Conservation (phyloP, 2,888 invertebrate species). For the Andricus quercusramuli region DNA sequence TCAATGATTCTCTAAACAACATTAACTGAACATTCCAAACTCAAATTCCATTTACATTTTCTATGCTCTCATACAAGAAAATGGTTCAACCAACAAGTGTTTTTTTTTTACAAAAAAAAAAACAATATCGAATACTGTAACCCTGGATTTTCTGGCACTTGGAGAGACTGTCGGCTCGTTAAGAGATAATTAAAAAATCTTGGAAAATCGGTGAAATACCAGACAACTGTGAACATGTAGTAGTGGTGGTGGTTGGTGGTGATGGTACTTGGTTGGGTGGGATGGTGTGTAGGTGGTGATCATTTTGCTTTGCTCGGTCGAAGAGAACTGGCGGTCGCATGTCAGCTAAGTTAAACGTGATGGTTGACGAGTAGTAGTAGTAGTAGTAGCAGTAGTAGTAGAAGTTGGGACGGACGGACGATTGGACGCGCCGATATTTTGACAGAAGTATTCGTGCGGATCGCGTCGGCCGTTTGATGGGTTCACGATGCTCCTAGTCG, state of each 20-base stretch:
- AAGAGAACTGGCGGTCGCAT: constrained; percentile 75
- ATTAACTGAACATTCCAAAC: neutral
- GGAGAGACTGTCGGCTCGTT: constrained; percentile 10
- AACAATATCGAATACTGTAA: neutral
- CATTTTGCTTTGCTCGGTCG: constrained; percentile 77
- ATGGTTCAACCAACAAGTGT: neutral
- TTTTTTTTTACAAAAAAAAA: neutral
- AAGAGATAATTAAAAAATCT: constrained; percentile 61
- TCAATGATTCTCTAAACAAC: neutral
- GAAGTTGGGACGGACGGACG: constrained; percentile 72
- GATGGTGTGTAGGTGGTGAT: constrained; percentile 78
- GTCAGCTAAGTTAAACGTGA: constrained; percentile 73
- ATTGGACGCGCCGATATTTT: constrained; percentile 72
- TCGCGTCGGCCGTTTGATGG: constrained; percentile 71
- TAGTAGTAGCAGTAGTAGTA: constrained; percentile 70
- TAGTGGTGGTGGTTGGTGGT: constrained; percentile 69
- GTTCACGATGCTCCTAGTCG: constrained; percentile 73
- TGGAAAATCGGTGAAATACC: constrained; percentile 77
- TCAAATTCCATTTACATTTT: neutral
- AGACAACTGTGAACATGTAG: constrained; percentile 78
- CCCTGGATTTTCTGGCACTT: neutral
- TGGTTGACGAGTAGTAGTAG: constrained; percentile 72
- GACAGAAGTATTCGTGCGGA: constrained; percentile 71
- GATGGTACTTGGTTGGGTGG: constrained; percentile 71
- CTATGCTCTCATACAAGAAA: neutral